phyloP scores from a whole-genome alignment of 2,113 vertebrate genomes.

The Corythoichthys intestinalis region DNA sequence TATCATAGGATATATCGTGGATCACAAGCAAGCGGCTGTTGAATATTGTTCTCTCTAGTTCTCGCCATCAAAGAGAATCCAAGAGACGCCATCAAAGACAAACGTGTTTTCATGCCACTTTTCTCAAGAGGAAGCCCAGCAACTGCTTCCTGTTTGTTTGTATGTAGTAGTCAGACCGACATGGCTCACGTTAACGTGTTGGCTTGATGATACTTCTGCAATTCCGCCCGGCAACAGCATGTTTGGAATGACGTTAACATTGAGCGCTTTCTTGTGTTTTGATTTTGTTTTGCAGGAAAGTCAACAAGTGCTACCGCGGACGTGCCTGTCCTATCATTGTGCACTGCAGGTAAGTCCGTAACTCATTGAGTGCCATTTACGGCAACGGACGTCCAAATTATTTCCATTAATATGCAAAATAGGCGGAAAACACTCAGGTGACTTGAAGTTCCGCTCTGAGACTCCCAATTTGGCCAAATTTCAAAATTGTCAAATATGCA shows the following conservation, averaged over 20 bases:
- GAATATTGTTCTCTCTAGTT: slow-evolving; percentile 30
- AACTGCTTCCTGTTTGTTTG: not conserved
- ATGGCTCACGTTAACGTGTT: no score
- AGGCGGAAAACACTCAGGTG: no score
- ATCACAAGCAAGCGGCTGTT: slow-evolving; percentile 19
- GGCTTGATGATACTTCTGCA: no score
- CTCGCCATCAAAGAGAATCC: slow-evolving; percentile 36
- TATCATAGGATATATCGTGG: slow-evolving; percentile 33
- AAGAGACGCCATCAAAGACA: slow-evolving; percentile 25
- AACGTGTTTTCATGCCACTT: slow-evolving; percentile 3
- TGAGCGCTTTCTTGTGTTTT: not conserved
- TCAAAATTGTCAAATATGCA: no score
- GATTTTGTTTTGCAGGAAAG: slow-evolving; percentile 85
- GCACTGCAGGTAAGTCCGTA: slow-evolving; percentile 92
- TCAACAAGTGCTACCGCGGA: slow-evolving; percentile 99
- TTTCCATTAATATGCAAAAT: no score
- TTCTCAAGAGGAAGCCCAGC: not conserved
- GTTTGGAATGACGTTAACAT: no score
- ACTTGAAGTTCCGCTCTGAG: no score
- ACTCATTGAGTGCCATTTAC: no score
- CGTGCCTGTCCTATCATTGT: slow-evolving; percentile 97
- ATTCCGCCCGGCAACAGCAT: no score
- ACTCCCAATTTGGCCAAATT: no score
- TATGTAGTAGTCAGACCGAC: no score
- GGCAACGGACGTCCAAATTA: no score